A percentile compares a stretch with the other conserved stretches of the same genome.
Conservation (phyloP, 2,113 vertebrate genomes). For the Myiagra hebetior region DNA sequence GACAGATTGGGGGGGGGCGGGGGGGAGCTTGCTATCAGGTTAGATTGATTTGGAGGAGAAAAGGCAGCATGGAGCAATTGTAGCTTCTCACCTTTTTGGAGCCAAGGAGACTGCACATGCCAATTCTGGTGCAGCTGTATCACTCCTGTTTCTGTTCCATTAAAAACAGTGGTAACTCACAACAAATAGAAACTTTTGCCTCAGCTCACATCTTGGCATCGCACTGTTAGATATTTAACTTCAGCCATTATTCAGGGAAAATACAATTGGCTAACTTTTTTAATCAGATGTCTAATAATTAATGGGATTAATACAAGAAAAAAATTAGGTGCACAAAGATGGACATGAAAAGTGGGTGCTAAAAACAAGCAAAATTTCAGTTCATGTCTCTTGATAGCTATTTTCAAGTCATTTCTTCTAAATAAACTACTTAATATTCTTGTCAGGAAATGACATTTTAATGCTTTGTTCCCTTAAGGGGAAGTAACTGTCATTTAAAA, state of each 20-base stretch:
- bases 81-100: slow-evolving; percentile 71
- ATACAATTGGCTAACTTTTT: slow-evolving; percentile 76
- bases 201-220: slow-evolving; percentile 83
- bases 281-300: slow-evolving; percentile 63
- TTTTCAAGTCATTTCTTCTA: slow-evolving; percentile 74
- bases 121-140: slow-evolving; percentile 72
- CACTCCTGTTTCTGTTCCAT: slow-evolving; percentile 76
- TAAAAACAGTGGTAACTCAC: slow-evolving; percentile 67
- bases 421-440: slow-evolving; percentile 71
- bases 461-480: slow-evolving; percentile 71
- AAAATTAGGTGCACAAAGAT: slow-evolving; percentile 72
- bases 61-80: slow-evolving; percentile 77
- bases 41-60: slow-evolving; percentile 68
- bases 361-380: slow-evolving; percentile 70
- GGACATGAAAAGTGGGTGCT: slow-evolving; percentile 79
- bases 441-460: slow-evolving; percentile 68
- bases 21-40: slow-evolving; percentile 67
- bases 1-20: slow-evolving; percentile 14
- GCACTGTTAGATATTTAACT: slow-evolving; percentile 84
- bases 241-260: slow-evolving; percentile 83
- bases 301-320: slow-evolving; percentile 63
- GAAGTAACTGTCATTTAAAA: slow-evolving; percentile 67
- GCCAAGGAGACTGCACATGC: slow-evolving; percentile 77
- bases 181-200: slow-evolving; percentile 75
- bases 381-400: slow-evolving; percentile 73